A percentile compares a stretch with the other conserved stretches of the same genome.
phyloP scores from a whole-genome alignment of 2,797 vertebrate genomes.

The Muscicapa striata region DNA sequence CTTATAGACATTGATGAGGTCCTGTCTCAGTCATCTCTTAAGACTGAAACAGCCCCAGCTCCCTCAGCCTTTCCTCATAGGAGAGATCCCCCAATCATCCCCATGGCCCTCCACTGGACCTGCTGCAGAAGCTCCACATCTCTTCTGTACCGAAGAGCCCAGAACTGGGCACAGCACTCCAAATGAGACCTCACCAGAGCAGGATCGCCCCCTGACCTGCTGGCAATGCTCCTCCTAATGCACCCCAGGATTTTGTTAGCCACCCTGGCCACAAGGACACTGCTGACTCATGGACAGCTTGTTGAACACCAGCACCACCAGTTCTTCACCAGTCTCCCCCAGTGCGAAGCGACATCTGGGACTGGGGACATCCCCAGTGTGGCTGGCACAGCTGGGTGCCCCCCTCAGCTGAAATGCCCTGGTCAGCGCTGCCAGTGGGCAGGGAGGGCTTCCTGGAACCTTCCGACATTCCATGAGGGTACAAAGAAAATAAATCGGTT shows the following conservation, averaged over 20 bases:
- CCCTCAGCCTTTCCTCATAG: background rate
- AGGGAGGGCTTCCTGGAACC: background rate
- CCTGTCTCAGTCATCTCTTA: background rate
- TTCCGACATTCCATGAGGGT: fast-evolving
- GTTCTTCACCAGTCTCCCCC: background rate
- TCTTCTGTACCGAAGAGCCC: background rate
- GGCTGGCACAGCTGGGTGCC: background rate
- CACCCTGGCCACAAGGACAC: background rate
- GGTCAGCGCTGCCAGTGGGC: fast-evolving
- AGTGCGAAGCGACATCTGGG: fast-evolving
- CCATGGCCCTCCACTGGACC: fast-evolving
- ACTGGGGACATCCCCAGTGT: no score
- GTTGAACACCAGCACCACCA: background rate
- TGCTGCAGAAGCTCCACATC: background rate
- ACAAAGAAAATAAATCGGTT: background rate
- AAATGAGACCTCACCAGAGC: background rate
- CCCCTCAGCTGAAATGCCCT: background rate
- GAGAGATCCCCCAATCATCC: background rate
- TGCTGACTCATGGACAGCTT: background rate
- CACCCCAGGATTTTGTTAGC: background rate
- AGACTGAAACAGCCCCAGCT: background rate
- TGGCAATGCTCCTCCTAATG: background rate
- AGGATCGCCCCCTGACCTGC: background rate
- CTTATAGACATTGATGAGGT: background rate
- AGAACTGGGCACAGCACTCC: no score